These are phyloP conservation scores for Periophthalmus modestus DNA, from an alignment of 2,113 vertebrate species.

Conservation along the genomic window DNA sequence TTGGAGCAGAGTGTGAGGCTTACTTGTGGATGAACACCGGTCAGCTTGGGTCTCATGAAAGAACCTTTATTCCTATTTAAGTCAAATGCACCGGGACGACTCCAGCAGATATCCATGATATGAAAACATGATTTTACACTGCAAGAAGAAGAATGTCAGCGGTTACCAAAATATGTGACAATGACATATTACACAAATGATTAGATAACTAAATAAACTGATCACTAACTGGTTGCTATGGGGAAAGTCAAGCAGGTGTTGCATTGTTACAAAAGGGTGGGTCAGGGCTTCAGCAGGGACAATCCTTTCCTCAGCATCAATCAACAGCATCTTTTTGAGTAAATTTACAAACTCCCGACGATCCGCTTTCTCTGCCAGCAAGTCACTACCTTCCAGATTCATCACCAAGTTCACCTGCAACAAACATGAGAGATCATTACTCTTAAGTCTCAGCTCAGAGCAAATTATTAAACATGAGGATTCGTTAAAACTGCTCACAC, in stretches of 20 bases:
- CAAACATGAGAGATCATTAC: not conserved
- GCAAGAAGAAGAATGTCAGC: not conserved
- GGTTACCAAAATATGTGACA: not conserved
- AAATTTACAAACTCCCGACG: conserved; percentile 94
- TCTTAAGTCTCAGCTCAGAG: not conserved
- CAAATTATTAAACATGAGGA: not conserved
- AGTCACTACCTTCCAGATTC: conserved; percentile 97
- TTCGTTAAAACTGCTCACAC: too few species aligned
- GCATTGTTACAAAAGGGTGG: conserved; percentile 97
- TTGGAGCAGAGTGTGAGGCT: conserved; percentile 34
- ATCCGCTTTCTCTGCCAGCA: conserved; percentile 94
- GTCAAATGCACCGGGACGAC: conserved; percentile 84
- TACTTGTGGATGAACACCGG: conserved; percentile 89
- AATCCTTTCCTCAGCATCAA: conserved; percentile 94
- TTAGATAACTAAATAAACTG: not conserved
- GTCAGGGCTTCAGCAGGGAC: conserved; percentile 88
- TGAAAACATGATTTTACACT: conserved; percentile 99
- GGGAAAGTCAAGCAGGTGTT: conserved; percentile 96
- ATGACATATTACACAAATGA: not conserved
- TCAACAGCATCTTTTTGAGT: conserved; percentile 98
- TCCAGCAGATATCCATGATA: conserved; percentile 96
- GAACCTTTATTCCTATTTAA: conserved; percentile 88
- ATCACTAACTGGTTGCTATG: conserved; percentile 94
- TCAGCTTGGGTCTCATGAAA: conserved; percentile 90
- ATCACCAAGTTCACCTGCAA: conserved; percentile 96